Evolutionary conservation across 2,888 invertebrate genomes (phyloP), one percentile per base, ranked within the genome.

Genomic region (Altica lythri): DNA sequence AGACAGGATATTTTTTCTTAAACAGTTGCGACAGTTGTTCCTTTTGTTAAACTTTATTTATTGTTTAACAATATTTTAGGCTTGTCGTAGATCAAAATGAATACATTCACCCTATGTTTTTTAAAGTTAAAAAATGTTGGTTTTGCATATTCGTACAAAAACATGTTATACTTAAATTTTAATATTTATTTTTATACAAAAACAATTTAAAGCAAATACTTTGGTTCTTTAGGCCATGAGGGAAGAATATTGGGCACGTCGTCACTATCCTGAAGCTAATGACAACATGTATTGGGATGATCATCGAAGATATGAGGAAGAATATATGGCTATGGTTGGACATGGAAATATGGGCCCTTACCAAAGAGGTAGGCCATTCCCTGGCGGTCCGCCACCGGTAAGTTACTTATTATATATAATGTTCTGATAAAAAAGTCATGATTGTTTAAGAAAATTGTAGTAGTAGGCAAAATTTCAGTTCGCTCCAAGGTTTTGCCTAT

Each of bases 281-380:
- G 90, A 90, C 72, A 83, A 88, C 64, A 81, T 86, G 77, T 93
- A 90, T 76, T 94, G 94, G 93, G 93, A 93, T 71, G 93, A 92
- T 68, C 79, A 88, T 34, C 81, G 89, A 13, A 81, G 88, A 1
- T 88, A 85, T 64, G 88, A 88, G 66, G 88, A 88, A 63, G 88
- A 88, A 68, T 86, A 87, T 67, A 84, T 85, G 70, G 86, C 85
- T 64, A 87, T 87, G 86, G 83, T 83, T 71, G 78, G 88, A 64
- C 80, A 86, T 61, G 78, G 84, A 71, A 84, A 86, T 70, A 79
- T 84, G 59, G 83, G 80, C 63, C n/a, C n/a, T n/a, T 78, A 80
- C 14, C 76, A 78, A 48, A 74, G 75, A 34, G 75, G 75, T 2
- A 65, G 76, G 30, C 75, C 72, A 40, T 77, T 68, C 69, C 75